Base-by-base conservation (phyloP, 2,888 invertebrate genomes). In the Chaetoderma sp. region DNA sequence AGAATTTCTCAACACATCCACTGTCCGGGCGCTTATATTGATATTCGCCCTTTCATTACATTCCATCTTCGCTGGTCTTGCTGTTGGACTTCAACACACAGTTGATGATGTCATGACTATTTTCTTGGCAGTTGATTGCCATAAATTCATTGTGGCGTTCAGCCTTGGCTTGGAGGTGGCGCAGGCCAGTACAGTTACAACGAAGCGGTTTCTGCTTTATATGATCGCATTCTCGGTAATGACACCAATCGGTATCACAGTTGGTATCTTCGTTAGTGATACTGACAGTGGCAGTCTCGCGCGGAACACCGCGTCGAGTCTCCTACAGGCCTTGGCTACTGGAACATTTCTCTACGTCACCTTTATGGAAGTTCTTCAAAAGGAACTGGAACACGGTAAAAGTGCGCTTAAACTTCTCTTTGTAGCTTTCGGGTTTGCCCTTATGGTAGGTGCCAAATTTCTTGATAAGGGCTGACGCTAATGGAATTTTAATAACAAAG, bases 271-370 rank as follows among this genome's bases (percentile, higher is more conserved):
- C 8, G 50, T 76, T 13, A 68, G 74, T 0, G 66, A 66, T 10
- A 65, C 66, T 10, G 8, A 3, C 28, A 50, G 66, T 8, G 45
- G 69, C 33, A 58, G 47, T 4, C 25, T 25, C 5, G 66, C 70
- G 1, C 64, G 62, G 36, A 30, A 62, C 16, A 65, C 80, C 30
- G 68, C 79, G 5, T 78, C 75, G 54, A 87, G 87, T 1, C 71
- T 89, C 42, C 80, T 77, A 25, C 93, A 96, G 88, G 95, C 95
- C 5, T 86, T 96, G 62, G 96, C 96, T 0, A 92, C 93, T 18
- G 97, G 97, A 13, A 96, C 96, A 0, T 90, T 97, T 44, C 88
- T 97, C 8, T 97, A 96, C 87, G 95, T 97, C 23, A 95, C 96
- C 8, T 96, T 95, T 88, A 96, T 96, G 86, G 96, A 97, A 88